These are phyloP conservation scores for Drosophila pegasa DNA, from an alignment of 2,888 invertebrate species.

Conservation along the genomic window DNA sequence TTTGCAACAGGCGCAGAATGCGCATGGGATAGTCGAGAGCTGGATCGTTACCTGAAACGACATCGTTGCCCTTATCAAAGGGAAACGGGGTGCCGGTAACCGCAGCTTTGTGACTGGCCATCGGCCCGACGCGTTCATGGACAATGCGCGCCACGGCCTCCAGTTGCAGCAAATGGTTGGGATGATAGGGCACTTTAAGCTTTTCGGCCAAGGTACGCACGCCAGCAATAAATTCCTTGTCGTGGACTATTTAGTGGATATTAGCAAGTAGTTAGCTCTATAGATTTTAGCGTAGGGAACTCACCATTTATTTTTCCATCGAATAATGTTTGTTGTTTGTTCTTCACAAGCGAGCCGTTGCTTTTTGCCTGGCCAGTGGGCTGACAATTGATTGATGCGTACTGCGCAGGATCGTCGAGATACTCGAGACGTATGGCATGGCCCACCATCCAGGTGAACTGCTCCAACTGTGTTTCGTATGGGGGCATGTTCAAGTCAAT, in stretches of 20 bases:
- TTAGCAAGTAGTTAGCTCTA: neutral
- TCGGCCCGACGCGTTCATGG: conserved; percentile 86
- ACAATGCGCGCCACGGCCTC: conserved; percentile 89
- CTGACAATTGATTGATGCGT: conserved; percentile 88
- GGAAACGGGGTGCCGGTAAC: conserved; percentile 88
- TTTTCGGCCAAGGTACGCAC: conserved; percentile 91
- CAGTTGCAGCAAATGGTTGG: conserved; percentile 91
- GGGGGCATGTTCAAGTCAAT: conserved; percentile 91
- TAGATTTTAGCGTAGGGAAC: conserved; percentile 66
- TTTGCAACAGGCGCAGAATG: conserved; percentile 90
- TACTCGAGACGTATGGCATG: conserved; percentile 94
- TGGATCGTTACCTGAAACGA: conserved; percentile 87
- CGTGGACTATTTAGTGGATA: conserved; percentile 87
- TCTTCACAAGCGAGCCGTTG: conserved; percentile 70
- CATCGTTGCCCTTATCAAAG: conserved; percentile 87
- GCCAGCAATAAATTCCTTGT: conserved; percentile 93
- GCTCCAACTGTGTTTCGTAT: conserved; percentile 87
- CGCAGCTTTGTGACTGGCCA: conserved; percentile 83
- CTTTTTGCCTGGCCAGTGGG: conserved; percentile 87
- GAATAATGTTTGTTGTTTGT: conserved; percentile 91
- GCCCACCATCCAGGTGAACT: conserved; percentile 94
- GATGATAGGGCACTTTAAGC: conserved; percentile 92
- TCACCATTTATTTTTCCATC: conserved; percentile 93
- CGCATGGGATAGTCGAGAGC: conserved; percentile 90
- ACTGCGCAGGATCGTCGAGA: conserved; percentile 90